Conservation (phyloP, 2,113 vertebrate species). For the Tupaia tana region DNA sequence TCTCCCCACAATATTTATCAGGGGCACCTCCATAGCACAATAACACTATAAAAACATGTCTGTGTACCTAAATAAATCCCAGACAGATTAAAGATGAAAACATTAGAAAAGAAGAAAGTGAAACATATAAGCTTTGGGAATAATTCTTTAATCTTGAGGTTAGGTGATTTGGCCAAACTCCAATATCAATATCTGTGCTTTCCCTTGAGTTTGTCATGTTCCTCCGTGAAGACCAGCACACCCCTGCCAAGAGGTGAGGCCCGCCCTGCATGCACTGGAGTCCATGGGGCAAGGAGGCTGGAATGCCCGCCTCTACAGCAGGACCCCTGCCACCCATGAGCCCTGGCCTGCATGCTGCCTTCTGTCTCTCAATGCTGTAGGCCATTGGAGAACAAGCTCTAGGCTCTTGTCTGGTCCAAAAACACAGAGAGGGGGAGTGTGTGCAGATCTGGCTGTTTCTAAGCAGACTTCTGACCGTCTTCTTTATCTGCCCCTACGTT, state of each 20-base stretch:
- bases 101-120: not conserved
- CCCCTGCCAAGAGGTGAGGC: not conserved
- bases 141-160: not conserved
- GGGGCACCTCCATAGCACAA: not conserved
- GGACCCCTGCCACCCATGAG: rapidly evolving
- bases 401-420: not conserved
- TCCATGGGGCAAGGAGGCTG: rapidly evolving
- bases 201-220: not conserved
- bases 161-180: not conserved
- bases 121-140: not conserved
- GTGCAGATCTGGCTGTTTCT: rapidly evolving
- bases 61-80: not conserved
- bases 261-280: not conserved
- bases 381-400: rapidly evolving
- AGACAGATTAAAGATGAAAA: not conserved
- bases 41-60: not conserved
- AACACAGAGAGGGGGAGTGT: rapidly evolving
- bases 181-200: not conserved
- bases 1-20: not conserved
- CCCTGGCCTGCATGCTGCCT: too few relatives aligned
- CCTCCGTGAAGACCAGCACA: not conserved
- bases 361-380: too few relatives aligned
- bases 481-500: not conserved
- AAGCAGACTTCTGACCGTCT: not conserved
- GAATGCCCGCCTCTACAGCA: rapidly evolving